Conservation (phyloP, 2,113 vertebrate species). For the Paraplagusia blochii region DNA sequence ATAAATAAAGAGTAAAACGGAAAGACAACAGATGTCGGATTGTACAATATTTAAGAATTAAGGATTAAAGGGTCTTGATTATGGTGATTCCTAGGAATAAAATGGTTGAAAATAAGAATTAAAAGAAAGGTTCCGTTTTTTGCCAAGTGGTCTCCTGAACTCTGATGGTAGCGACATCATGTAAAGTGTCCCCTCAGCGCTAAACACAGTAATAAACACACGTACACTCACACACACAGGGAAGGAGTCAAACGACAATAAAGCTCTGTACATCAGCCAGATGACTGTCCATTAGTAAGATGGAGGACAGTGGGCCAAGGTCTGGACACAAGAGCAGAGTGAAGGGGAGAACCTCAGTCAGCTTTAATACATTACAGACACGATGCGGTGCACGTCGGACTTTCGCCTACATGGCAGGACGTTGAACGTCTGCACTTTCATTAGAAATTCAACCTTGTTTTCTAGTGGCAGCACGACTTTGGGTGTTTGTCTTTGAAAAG, state of each 20-base stretch:
- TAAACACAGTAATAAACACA: conserved; percentile 11
- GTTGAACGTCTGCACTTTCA: no score
- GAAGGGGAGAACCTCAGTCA: conserved; percentile 26
- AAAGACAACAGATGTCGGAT: no score
- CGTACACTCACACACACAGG: not conserved
- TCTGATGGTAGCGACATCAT: conserved; percentile 36
- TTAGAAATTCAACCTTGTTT: not conserved
- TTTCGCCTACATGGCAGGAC: conserved; percentile 39
- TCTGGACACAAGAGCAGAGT: conserved; percentile 26
- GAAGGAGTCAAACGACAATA: conserved; percentile 27
- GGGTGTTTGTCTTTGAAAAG: no score
- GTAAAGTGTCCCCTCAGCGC: conserved; percentile 55
- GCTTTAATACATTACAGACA: conserved; percentile 47
- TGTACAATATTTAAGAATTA: no score
- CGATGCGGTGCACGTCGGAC: conserved; percentile 9
- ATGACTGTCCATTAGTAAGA: conserved; percentile 50
- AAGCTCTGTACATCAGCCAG: conserved; percentile 28
- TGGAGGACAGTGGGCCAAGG: conserved; percentile 41
- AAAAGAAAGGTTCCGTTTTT: not conserved
- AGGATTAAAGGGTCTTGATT: not conserved
- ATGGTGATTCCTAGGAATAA: not conserved
- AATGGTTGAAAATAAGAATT: not conserved
- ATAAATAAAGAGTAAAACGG: no score
- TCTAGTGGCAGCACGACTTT: no score
- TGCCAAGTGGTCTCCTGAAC: conserved; percentile 54